These are phyloP conservation scores for Chelonia mydas DNA, from an alignment of 2,797 vertebrate genomes.

Conservation along the genomic window DNA sequence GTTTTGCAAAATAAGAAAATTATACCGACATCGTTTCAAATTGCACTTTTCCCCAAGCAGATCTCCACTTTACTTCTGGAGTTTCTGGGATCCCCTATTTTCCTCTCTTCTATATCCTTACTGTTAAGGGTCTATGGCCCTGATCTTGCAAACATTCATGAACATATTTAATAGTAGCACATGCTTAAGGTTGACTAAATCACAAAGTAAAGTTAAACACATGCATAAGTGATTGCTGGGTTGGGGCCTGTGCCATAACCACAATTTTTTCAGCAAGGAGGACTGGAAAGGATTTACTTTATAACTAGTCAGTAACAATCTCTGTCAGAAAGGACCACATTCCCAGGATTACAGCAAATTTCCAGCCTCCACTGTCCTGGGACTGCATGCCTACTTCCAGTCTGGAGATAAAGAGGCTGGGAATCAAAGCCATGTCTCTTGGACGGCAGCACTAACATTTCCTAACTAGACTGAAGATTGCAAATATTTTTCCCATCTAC, in stretches of 20 bases:
- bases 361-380: neutral
- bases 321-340: conserved; percentile 14
- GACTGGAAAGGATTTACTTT: neutral
- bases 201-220: neutral
- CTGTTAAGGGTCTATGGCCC: neutral
- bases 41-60: neutral
- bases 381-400: conserved; percentile 38
- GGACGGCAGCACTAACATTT: conserved; percentile 27
- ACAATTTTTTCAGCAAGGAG: neutral
- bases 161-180: neutral
- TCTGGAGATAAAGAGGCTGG: conserved; percentile 45
- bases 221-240: neutral
- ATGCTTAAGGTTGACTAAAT: neutral
- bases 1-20: neutral
- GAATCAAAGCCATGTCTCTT: conserved; percentile 38
- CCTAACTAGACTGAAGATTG: conserved; percentile 16
- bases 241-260: neutral
- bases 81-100: neutral
- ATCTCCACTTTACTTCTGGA: accelerated
- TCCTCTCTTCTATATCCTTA: neutral
- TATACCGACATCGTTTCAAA: neutral
- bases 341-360: neutral
- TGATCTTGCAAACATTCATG: neutral
- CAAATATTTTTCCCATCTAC: conserved; percentile 39
- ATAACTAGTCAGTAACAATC: neutral